phyloP scores from a whole-genome alignment of 2,113 vertebrate genomes.

The Actenoides lindsayi region DNA sequence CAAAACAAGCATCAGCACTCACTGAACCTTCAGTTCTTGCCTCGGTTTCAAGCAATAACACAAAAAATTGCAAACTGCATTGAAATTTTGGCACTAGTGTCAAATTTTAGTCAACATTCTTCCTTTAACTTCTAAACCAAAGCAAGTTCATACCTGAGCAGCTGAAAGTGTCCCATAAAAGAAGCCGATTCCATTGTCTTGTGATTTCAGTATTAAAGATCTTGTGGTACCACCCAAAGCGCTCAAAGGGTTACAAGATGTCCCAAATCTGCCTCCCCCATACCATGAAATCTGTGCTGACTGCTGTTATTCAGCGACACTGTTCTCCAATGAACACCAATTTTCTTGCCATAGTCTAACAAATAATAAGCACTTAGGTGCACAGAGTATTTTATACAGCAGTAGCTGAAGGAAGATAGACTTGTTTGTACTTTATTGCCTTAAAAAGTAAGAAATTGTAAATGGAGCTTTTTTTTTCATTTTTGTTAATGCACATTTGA shows the following conservation, averaged over 20 bases:
- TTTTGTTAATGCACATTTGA: background rate
- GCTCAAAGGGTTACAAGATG: background rate
- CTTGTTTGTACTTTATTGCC: background rate
- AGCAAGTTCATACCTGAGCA: background rate
- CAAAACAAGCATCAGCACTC: background rate
- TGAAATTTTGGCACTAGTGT: background rate
- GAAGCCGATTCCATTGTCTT: background rate
- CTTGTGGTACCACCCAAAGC: background rate
- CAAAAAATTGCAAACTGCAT: fast-evolving
- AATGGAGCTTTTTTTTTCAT: background rate
- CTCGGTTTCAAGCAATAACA: background rate
- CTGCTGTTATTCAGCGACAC: background rate
- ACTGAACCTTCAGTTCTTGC: background rate
- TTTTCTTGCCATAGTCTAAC: background rate
- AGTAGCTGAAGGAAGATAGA: background rate
- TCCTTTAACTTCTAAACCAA: background rate
- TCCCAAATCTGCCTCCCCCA: background rate
- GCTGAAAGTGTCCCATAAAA: background rate
- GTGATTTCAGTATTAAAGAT: background rate
- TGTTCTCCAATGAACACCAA: background rate
- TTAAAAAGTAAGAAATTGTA: background rate
- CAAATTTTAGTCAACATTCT: background rate
- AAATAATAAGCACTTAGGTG: background rate
- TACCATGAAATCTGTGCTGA: fast-evolving
- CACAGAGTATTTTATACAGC: background rate